Evolutionary conservation across 1,140 invertebrate genomes (phyloP).

Genomic region (Hyles euphorbiae): DNA sequence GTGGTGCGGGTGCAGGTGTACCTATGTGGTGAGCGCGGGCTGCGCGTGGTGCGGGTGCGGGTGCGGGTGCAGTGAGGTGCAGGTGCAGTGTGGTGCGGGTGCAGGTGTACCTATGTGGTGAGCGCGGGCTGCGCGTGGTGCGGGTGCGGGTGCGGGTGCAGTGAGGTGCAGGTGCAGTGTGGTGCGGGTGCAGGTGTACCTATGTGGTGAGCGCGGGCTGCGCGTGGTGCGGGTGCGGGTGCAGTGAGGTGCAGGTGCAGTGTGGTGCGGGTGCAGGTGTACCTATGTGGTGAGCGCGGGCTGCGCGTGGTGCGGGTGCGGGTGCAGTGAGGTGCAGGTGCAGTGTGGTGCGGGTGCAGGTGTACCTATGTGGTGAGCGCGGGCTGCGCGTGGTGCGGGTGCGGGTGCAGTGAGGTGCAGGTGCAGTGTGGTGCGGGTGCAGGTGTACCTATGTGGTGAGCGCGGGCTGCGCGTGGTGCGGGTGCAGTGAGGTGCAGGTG

Average conservation of each 20-base stretch:
- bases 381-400: conserved; percentile 36
- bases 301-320: conserved; percentile 10
- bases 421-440: too few species aligned
- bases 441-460: too few species aligned
- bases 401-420: conserved; percentile 24
- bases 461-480: conserved; percentile 82
- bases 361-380: conserved; percentile 51
- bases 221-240: conserved; percentile 77
- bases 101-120: conserved; percentile 19
- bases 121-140: conserved; percentile 52
- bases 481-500: conserved; percentile 82
- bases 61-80: background rate
- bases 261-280: background rate
- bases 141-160: conserved; percentile 20
- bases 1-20: conserved; percentile 71
- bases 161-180: background rate
- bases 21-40: conserved; percentile 16
- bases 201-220: conserved; percentile 77
- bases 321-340: too few species aligned
- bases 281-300: conserved; percentile 11
- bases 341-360: too few species aligned
- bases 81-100: too few species aligned
- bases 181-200: conserved; percentile 47
- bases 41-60: conserved; percentile 87
- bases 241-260: background rate